Percentiles rank a stretch among this genome's conserved stretches.
Conservation (phyloP, 2,113 vertebrate species). For the Tychaedon coryphoeus region DNA sequence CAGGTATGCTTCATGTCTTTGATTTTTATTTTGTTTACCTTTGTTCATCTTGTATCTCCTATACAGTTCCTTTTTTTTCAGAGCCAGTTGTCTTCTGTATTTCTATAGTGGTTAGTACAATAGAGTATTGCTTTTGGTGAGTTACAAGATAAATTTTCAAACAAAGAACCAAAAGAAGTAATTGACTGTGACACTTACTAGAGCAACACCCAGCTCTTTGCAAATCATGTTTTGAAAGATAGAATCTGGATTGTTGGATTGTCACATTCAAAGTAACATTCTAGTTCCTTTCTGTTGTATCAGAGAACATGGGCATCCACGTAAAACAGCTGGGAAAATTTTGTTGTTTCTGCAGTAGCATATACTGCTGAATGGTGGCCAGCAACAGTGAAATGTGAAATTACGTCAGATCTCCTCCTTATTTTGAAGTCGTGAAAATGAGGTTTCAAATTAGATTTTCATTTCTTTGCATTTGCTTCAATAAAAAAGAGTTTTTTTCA, state of each 20-base stretch:
- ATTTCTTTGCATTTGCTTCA: background rate
- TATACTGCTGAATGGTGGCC: background rate
- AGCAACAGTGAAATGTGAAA: background rate
- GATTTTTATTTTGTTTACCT: background rate
- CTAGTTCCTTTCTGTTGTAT: background rate
- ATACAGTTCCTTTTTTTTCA: background rate
- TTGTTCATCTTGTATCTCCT: background rate
- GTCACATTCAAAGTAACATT: background rate
- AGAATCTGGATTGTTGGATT: background rate
- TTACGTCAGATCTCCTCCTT: background rate
- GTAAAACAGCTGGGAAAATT: background rate
- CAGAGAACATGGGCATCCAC: accelerated
- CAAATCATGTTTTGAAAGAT: background rate
- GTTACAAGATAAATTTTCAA: background rate
- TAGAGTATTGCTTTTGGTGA: background rate
- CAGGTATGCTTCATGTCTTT: background rate
- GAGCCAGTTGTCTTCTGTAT: background rate
- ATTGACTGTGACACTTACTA: background rate
- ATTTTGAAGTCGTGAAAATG: background rate
- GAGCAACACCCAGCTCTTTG: background rate
- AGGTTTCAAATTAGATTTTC: background rate
- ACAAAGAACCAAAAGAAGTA: background rate
- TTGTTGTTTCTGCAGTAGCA: background rate
- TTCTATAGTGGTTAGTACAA: background rate
- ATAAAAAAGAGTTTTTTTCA: background rate